Conservation (phyloP, 2,113 vertebrate species). For the Copsychus sechellarum region DNA sequence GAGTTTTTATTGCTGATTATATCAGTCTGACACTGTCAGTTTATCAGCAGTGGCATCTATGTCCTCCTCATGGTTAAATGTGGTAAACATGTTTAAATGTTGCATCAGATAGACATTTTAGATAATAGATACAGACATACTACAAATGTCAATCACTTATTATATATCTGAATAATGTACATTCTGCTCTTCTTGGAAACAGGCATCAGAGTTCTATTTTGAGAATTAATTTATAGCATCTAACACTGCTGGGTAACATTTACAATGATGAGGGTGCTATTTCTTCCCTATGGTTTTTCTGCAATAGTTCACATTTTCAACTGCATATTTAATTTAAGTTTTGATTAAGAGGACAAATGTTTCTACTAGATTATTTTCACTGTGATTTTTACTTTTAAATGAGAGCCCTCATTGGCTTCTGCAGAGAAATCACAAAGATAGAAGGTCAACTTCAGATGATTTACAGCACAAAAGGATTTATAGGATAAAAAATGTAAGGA, state of each 20-base stretch:
- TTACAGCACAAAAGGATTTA: background rate
- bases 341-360: background rate
- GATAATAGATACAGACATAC: background rate
- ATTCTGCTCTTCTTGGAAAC: background rate
- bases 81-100: background rate
- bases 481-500: background rate
- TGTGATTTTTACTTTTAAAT: background rate
- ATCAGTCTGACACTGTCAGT: background rate
- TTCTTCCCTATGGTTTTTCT: background rate
- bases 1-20: background rate
- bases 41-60: background rate
- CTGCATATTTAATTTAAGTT: background rate
- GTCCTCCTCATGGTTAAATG: background rate
- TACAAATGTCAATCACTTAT: background rate
- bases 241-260: background rate
- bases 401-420: background rate
- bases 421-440: background rate
- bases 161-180: background rate
- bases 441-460: background rate
- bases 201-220: background rate
- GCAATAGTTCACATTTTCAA: background rate
- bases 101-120: background rate
- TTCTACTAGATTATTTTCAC: background rate
- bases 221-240: background rate
- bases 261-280: background rate